phyloP scores from a whole-genome alignment of 2,113 vertebrate genomes.

The Mungos mungo region DNA sequence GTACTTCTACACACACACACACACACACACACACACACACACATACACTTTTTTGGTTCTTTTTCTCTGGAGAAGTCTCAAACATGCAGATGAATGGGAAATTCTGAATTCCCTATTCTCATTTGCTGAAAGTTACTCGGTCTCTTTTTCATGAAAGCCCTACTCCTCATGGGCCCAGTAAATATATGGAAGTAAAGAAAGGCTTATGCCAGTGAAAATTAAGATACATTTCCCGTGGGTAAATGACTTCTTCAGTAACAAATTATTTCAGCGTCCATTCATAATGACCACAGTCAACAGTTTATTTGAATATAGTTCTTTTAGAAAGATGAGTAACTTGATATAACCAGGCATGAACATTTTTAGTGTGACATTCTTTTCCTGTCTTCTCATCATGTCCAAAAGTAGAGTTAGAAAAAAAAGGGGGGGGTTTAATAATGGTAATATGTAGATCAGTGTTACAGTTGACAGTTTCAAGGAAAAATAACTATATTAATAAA shows the following conservation, averaged over 20 bases:
- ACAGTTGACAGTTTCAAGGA: not conserved
- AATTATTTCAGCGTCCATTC: not conserved
- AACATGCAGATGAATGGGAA: not conserved
- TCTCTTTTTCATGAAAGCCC: not conserved
- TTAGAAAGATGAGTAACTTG: not conserved
- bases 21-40: not conserved
- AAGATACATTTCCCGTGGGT: not conserved
- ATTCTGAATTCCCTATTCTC: not conserved
- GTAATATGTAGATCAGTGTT: not conserved
- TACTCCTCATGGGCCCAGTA: not conserved
- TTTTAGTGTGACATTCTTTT: not conserved
- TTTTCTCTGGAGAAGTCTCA: not conserved
- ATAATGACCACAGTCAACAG: not conserved
- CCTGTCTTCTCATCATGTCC: not conserved
- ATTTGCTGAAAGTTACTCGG: not conserved
- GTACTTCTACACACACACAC: not conserved
- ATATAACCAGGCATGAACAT: not conserved
- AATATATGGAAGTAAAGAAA: not conserved
- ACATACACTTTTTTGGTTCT: not conserved
- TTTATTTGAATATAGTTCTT: not conserved
- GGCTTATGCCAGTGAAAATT: not conserved
- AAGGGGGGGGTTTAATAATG: not conserved
- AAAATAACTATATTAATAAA: not conserved
- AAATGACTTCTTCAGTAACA: not conserved
- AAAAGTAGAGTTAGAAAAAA: not conserved